phyloP scores from a whole-genome alignment of 2,113 vertebrate genomes.

The Conger conger region DNA sequence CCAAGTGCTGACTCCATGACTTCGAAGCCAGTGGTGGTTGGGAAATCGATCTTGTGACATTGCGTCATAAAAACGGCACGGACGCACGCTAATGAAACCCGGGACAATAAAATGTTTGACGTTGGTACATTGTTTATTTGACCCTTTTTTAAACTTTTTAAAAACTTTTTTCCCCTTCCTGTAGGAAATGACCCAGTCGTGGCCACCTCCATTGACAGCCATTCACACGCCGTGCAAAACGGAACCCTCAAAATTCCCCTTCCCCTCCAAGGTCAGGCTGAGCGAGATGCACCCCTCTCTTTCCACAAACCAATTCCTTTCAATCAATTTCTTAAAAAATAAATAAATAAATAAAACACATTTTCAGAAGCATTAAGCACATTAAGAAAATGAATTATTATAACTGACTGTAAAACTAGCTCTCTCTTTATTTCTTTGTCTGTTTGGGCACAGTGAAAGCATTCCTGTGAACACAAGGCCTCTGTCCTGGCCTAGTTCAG shows the following conservation, averaged over 20 bases:
- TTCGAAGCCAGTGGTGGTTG: neutral
- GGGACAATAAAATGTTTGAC: neutral
- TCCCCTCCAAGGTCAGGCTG: conserved; percentile 91
- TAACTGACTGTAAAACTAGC: neutral
- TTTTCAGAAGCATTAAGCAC: neutral
- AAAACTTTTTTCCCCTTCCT: neutral
- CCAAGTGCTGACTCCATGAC: neutral
- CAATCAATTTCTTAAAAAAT: no score
- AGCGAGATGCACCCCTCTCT: neutral
- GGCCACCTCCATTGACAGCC: conserved; percentile 96
- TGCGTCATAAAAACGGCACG: neutral
- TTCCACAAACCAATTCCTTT: neutral
- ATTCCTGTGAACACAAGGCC: neutral
- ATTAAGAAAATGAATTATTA: neutral
- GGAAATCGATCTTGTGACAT: neutral
- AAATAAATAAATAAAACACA: no score
- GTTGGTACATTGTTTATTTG: conserved; percentile 4
- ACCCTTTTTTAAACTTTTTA: neutral
- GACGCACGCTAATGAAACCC: neutral
- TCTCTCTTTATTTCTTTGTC: neutral
- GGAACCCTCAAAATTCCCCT: conserved; percentile 98
- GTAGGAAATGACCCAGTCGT: conserved; percentile 98
- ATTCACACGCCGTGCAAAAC: conserved; percentile 99
- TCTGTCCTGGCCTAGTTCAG: neutral
- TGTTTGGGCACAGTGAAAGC: neutral